phyloP scores from a whole-genome alignment of 2,113 vertebrate species.

The Lucifuga dentata region DNA sequence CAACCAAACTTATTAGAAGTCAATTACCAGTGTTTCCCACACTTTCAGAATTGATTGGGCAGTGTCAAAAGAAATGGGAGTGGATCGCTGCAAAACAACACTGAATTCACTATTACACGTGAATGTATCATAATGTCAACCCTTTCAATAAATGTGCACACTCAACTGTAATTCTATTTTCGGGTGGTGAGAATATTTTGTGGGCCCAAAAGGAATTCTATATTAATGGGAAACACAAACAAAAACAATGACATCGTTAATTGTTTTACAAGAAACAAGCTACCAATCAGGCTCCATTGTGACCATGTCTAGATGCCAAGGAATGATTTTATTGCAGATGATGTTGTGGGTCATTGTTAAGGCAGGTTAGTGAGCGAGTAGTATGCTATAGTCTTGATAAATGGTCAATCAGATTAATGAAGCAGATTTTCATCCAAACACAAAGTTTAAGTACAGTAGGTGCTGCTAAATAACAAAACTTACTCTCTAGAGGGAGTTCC shows the following conservation, averaged over 20 bases:
- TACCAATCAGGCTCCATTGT: constrained; percentile 16
- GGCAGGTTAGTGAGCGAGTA: constrained; percentile 64
- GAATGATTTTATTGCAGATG: constrained; percentile 32
- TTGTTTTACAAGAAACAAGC: not conserved
- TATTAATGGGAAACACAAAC: too few relatives aligned
- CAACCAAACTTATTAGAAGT: constrained; percentile 27
- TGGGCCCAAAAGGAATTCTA: too few relatives aligned
- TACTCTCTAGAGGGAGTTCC: constrained; percentile 99
- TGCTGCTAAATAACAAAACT: constrained; percentile 89
- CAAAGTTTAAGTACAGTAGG: constrained; percentile 10
- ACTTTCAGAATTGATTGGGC: too few relatives aligned
- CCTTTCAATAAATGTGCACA: too few relatives aligned
- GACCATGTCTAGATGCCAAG: constrained; percentile 33
- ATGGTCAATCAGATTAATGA: constrained; percentile 46
- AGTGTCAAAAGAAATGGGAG: too few relatives aligned
- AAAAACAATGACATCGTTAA: constrained; percentile 10
- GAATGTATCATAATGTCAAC: too few relatives aligned
- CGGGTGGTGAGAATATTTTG: too few relatives aligned
- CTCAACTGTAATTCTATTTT: too few relatives aligned
- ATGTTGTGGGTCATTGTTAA: constrained; percentile 20
- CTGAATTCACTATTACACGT: too few relatives aligned
- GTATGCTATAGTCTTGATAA: constrained; percentile 37
- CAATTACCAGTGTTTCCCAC: not conserved
- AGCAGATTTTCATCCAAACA: constrained; percentile 81
- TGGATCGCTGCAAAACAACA: too few relatives aligned